Conservation (phyloP, 2,113 vertebrate species). For the Chascanopsetta lugubris region DNA sequence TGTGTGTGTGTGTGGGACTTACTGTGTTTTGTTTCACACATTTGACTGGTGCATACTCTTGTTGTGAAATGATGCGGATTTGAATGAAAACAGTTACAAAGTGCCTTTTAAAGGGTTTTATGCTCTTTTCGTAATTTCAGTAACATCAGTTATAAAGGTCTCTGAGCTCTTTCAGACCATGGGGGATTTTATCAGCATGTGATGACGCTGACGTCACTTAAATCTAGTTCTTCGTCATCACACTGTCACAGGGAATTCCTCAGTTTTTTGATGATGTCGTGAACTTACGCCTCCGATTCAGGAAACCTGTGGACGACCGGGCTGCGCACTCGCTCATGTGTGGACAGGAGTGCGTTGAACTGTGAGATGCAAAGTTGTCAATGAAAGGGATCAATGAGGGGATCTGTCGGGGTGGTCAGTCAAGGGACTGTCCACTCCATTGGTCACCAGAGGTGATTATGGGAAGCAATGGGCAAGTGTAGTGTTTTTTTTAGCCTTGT, state of each 20-base stretch:
- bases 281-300: not conserved
- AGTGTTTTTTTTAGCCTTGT: constrained; percentile 37
- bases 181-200: too few species aligned
- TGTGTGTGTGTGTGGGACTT: too few species aligned
- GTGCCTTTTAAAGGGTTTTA: not conserved
- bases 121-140: not conserved
- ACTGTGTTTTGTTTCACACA: not conserved
- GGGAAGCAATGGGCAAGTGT: constrained; percentile 13
- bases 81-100: not conserved
- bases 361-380: constrained; percentile 58
- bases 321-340: constrained; percentile 39
- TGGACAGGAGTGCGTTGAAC: constrained; percentile 46
- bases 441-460: constrained; percentile 47
- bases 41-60: not conserved
- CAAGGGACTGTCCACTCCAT: constrained; percentile 40
- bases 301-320: constrained; percentile 54
- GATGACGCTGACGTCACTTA: too few species aligned
- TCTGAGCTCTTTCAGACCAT: not conserved
- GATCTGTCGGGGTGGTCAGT: constrained; percentile 49
- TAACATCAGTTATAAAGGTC: not conserved
- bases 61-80: not conserved
- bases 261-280: too few species aligned
- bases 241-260: too few species aligned
- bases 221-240: too few species aligned
- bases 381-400: constrained; percentile 62